Conservation (phyloP, 2,888 invertebrate species). For the Platerodrilus igneus region DNA sequence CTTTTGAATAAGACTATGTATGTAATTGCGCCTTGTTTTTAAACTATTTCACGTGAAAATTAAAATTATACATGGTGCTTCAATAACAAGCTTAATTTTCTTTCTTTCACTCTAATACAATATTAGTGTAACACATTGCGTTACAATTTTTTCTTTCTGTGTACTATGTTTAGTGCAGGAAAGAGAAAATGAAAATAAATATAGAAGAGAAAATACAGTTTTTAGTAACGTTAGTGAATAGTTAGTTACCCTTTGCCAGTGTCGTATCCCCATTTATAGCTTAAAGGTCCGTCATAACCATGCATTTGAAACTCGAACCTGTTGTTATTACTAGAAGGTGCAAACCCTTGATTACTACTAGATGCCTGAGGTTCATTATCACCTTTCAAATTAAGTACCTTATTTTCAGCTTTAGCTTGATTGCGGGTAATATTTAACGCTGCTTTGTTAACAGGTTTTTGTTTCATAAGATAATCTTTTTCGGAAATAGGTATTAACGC, state of each 20-base stretch:
- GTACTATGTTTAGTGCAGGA: too few relatives aligned
- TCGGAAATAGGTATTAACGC: slow-evolving; percentile 47
- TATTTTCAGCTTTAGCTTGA: slow-evolving; percentile 46
- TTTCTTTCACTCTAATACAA: too few relatives aligned
- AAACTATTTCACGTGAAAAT: too few relatives aligned
- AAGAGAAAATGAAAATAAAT: slow-evolving; percentile 7
- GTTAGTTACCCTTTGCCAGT: slow-evolving; percentile 78
- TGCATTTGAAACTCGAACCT: slow-evolving; percentile 74
- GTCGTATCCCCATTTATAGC: slow-evolving; percentile 80
- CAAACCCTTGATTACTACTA: too few relatives aligned
- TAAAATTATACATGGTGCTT: too few relatives aligned
- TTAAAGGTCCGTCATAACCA: slow-evolving; percentile 75
- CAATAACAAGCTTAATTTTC: too few relatives aligned
- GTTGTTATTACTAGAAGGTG: slow-evolving; percentile 40
- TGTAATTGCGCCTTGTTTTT: too few relatives aligned
- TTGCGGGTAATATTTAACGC: slow-evolving; percentile 50
- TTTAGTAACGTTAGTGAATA: too few relatives aligned
- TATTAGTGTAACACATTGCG: too few relatives aligned
- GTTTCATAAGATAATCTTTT: slow-evolving; percentile 40
- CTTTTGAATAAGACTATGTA: too few relatives aligned
- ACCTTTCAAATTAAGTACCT: slow-evolving; percentile 30
- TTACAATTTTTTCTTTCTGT: too few relatives aligned
- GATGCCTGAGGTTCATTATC: slow-evolving; percentile 22
- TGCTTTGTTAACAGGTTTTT: slow-evolving; percentile 40
- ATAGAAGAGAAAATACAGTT: slow-evolving; percentile 9